Base-by-base conservation (phyloP, 2,113 vertebrate species). In the Eidolon helvum region DNA sequence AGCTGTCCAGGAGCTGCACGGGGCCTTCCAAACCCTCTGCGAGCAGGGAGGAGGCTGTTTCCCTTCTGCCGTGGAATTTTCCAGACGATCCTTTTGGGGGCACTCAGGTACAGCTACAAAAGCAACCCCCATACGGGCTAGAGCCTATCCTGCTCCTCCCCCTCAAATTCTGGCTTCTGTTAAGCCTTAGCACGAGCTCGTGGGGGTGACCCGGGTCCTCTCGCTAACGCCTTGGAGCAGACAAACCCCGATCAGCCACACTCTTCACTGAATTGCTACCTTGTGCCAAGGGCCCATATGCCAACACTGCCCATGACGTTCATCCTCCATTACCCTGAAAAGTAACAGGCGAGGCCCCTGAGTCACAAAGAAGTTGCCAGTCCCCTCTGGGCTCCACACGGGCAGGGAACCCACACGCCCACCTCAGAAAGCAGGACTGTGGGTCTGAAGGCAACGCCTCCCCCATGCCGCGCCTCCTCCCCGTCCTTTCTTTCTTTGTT, bases 61-160 rank as follows among this genome's bases (percentile, higher is more conserved):
- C 69, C 10, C 21, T 24, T 7, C 30, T 5, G 22, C 16, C 0
- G 0, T 11, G 38, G 79, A 30, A 45, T 91, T 97, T 82, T 40
- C 82, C 40, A 57, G 82, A 94, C 33, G 55, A 48, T 96, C 98
- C 98, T 98, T 97, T 74, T 96, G 98, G 97, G 98, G 98, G 98
- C 97, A 95, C 98, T 98, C 98, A 95, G 98, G 98, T 95, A 97
- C 68, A 98, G 97, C 95, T 83, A 89, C 94, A 97, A 48, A 96
- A 61, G 50, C 59, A 43, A 48, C 15, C 48, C 24, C 43, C 9
- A 0, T 2, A 0, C 12, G 26, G 48, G 82, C n/a, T 38, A 9
- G 61, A 43, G 28, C 0, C 0, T 68, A 91, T 66, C 45, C 77
- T 90, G 87, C 75, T 95, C 24, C 95, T 22, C 45, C 82, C 55